phyloP scores from a whole-genome alignment of 2,888 invertebrate genomes.

The Trypoxylon attenuatum region DNA sequence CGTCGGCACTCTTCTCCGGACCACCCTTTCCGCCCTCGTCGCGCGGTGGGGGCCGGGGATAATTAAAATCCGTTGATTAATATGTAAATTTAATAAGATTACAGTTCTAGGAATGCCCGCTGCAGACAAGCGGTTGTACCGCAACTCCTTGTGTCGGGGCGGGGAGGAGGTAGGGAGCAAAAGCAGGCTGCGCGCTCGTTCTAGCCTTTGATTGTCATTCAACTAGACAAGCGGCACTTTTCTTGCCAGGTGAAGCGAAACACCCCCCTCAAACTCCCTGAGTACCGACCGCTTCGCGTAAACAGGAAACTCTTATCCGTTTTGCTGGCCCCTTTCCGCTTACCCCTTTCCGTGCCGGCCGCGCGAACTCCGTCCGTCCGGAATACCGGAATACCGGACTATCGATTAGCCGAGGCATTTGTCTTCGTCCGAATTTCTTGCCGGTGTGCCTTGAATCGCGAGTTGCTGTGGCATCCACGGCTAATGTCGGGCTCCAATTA shows the following conservation, averaged over 20 bases:
- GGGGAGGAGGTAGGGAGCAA: conserved; percentile 32
- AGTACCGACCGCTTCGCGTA: conserved; percentile 18
- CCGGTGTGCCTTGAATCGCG: neutral
- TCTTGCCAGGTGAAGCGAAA: conserved; percentile 29
- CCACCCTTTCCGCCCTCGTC: conserved; percentile 38
- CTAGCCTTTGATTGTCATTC: conserved; percentile 60
- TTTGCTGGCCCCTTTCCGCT: neutral
- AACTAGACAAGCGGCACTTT: conserved; percentile 43
- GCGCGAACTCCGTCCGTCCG: no score
- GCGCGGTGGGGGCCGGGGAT: conserved; percentile 81
- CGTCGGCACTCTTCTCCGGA: conserved; percentile 48
- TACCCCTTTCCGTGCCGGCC: neutral
- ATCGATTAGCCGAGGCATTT: conserved; percentile 2
- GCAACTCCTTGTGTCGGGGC: conserved; percentile 57
- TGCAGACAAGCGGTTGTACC: conserved; percentile 68
- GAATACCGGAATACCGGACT: neutral
- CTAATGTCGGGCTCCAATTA: no score
- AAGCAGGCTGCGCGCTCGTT: conserved; percentile 21
- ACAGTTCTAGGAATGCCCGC: conserved; percentile 90
- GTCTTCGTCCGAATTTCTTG: neutral
- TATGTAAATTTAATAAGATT: conserved; percentile 99
- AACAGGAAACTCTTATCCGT: conserved; percentile 19
- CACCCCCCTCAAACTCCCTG: conserved; percentile 10
- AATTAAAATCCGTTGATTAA: conserved; percentile 99
- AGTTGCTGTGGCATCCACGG: neutral